Evolutionary conservation across 2,113 vertebrate species (phyloP), one percentile per base, ranked within the genome.

Genomic region (Gadus chalcogrammus): DNA sequence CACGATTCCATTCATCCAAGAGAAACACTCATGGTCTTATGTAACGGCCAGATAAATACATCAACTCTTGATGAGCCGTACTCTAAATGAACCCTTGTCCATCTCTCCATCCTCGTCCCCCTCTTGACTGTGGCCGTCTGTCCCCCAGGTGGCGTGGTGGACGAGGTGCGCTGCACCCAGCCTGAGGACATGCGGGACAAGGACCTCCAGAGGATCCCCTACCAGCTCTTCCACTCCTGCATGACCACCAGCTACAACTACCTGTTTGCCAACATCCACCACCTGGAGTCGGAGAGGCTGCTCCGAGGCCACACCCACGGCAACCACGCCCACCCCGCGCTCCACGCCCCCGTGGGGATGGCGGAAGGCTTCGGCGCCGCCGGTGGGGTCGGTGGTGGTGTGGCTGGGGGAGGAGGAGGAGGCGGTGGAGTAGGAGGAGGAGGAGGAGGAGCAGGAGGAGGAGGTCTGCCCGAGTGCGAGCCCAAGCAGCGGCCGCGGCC

Each of bases 161-260:
- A 99, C 0, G 90, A 93, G 13, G 81, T 97, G 3, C 82, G 90
- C 73, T 99, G 97, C 70, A 71, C 74, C 0, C 85, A 94, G 0
- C 97, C 97, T 0, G 93, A 94, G 0, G 84, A 91, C 61, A 94
- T 95, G 91, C 94, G 84, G 31, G 92, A 94, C 5, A 91, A 85
- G 74, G 93, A 97, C 58, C 93, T 99, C 18, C 95, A 95, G 67
- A 93, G 86, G 72, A 91, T 99, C 22, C 97, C 97, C 7, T 95
- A 97, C 0, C 95, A 98, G 86, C 89, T 98, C 2, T 99, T 95
- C 72, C 92, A 93, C 27, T 78, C 88, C 11, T 99, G 97, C 76
- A 90, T 94, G 70, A 86, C 91, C 64, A 85, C 82, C 3, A 89
- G 91, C 71, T 92, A 93, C 69, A 91, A 90, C 0, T 76, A 89